A percentile compares a stretch with the other conserved stretches of the same genome.
Conservation (phyloP, 2,797 vertebrate species). For the Rhynchonycteris naso region DNA sequence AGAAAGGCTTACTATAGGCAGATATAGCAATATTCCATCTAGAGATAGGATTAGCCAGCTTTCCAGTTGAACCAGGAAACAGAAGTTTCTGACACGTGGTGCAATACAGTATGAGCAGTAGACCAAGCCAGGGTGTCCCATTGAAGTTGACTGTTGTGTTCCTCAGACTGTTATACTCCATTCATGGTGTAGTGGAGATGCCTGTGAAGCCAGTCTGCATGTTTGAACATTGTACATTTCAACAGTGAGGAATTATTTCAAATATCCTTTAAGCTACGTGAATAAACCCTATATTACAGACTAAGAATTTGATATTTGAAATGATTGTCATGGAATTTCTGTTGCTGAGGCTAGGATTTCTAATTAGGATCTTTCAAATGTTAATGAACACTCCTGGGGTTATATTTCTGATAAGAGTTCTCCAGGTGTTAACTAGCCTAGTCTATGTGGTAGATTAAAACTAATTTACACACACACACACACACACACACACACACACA, state of each 20-base stretch:
- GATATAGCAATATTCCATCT: not conserved
- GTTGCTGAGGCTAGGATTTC: constrained; percentile 35
- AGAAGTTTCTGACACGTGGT: not conserved
- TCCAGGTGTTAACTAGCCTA: constrained; percentile 38
- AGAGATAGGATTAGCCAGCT: not conserved
- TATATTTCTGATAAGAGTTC: constrained; percentile 35
- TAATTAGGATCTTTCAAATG: constrained; percentile 30
- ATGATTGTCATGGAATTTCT: constrained; percentile 13
- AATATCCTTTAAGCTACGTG: not conserved
- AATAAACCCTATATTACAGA: not conserved
- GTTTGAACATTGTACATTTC: not conserved
- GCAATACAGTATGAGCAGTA: not conserved
- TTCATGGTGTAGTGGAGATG: not conserved
- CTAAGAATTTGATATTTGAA: constrained; percentile 33
- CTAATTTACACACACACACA: not conserved
- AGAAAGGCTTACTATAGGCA: not conserved
- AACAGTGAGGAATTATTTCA: constrained; percentile 3
- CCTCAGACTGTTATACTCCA: not conserved
- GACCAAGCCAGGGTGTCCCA: not conserved
- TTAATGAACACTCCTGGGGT: constrained; percentile 13
- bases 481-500: not conserved
- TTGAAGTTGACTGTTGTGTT: not conserved
- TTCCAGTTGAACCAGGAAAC: not conserved
- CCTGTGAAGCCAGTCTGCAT: not conserved
- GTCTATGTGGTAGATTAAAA: not conserved